These are phyloP conservation scores for Agriopis leucophaearia DNA, from an alignment of 2,888 invertebrate species.

Conservation along the genomic window DNA sequence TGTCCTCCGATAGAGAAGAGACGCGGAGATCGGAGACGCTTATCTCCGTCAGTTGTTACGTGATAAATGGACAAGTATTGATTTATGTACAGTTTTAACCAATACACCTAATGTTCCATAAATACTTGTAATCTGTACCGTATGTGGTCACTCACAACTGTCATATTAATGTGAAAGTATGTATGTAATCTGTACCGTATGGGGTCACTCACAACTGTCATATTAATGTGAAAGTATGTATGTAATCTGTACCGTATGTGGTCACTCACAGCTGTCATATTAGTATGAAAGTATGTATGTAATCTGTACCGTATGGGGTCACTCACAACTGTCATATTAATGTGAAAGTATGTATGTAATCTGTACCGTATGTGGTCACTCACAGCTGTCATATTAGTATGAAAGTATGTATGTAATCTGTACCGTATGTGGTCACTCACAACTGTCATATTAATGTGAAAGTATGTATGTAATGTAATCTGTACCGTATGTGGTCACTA, in stretches of 20 bases:
- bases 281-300: no score
- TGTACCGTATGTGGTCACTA: not conserved
- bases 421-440: not conserved
- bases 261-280: not conserved
- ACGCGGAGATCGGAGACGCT: not conserved
- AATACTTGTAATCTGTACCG: slow-evolving; percentile 37
- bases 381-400: no score
- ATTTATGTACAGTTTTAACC: not conserved
- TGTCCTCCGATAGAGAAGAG: not conserved
- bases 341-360: no score
- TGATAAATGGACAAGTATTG: slow-evolving; percentile 15
- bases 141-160: not conserved
- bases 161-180: no score
- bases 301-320: slow-evolving; percentile 21
- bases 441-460: no score
- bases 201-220: not conserved
- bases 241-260: slow-evolving; percentile 26
- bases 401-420: no score
- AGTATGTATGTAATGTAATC: no score
- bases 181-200: slow-evolving; percentile 26
- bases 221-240: no score
- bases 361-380: slow-evolving; percentile 7
- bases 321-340: not conserved
- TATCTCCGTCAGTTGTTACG: slow-evolving; percentile 8
- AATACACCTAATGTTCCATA: slow-evolving; percentile 28